Base-by-base conservation (phyloP, 2,888 invertebrate species). In the Exocentrus adspersus region DNA sequence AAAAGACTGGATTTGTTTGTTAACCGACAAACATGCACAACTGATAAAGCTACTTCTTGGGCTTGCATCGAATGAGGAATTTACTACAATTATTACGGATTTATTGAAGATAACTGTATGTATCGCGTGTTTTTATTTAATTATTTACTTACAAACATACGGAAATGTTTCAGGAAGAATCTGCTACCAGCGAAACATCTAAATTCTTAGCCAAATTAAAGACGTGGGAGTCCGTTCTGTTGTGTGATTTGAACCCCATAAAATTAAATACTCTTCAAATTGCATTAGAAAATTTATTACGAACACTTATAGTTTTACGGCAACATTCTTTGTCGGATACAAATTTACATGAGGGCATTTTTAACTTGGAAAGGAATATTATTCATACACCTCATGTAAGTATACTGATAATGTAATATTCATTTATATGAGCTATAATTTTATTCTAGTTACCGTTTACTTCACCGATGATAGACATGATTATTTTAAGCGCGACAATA, bases 331-430 rank as follows among this genome's bases (percentile, higher is more conserved):
- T 64, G 68, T 67, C 21, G 48, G 4, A 5, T 37, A 72, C 32
- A 57, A 52, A 67, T 12, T 61, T 80, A 10, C 74, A 71, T 54
- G 71, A 73, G 60, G 71, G 67, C 64, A 68, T 81, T 37, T 65
- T 78, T 2, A 64, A 76, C 52, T 76, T 81, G 41, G 70, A 78
- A 64, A 72, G 75, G 50, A 70, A 71, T 45, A 63, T 82, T 20
- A 72, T 80, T 42, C 75, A 78, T 62, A 75, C 76, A 48, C 69
- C 70, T 60, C 77, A 78, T 54, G 81, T 81, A 76, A 73, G 76
- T 71, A 52, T 62, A 61, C 64, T 51, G 30, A 5, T 62, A 19
- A 60, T 20, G 21, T 60, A 50, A 30, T 45, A 20, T 37, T 48
- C 52, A 63, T 7, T 37, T 20, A 16, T 14, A 5, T 52, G 19